These are phyloP conservation scores for Vanacampus margaritifer DNA, from an alignment of 2,113 vertebrate species.

Conservation along the genomic window DNA sequence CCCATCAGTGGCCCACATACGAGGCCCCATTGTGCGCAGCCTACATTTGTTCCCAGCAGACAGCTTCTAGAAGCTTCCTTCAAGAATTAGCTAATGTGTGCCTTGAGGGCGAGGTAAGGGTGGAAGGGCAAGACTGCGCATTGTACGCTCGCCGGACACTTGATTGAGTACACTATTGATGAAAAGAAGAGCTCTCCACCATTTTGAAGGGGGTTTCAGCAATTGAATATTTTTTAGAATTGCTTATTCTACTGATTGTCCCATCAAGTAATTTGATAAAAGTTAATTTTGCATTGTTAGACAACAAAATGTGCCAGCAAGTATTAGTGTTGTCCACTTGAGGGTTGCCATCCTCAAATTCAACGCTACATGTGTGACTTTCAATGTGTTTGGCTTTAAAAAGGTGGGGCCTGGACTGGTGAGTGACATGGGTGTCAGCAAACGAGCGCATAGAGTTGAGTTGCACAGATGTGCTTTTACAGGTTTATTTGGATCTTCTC, in stretches of 20 bases:
- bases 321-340: too few relatives aligned
- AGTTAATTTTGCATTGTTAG: too few relatives aligned
- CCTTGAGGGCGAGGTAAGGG: neutral
- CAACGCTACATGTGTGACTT: too few relatives aligned
- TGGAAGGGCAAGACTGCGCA: neutral
- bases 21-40: slow-evolving; percentile 51
- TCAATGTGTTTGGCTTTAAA: too few relatives aligned
- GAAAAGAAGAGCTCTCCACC: neutral
- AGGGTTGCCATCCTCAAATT: too few relatives aligned
- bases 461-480: neutral
- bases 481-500: neutral
- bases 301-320: too few relatives aligned
- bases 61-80: slow-evolving; percentile 14
- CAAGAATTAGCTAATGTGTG: slow-evolving; percentile 15
- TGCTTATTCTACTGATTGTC: neutral
- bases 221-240: neutral
- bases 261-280: neutral
- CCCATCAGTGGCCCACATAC: slow-evolving; percentile 34
- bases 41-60: slow-evolving; percentile 41
- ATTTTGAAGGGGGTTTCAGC: neutral
- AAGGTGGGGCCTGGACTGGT: too few relatives aligned
- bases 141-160: neutral
- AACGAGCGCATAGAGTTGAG: too few relatives aligned
- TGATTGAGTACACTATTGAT: neutral
- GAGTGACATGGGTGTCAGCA: too few relatives aligned